Conservation (phyloP, 1,140 invertebrate genomes). For the Hyphantria cunea region DNA sequence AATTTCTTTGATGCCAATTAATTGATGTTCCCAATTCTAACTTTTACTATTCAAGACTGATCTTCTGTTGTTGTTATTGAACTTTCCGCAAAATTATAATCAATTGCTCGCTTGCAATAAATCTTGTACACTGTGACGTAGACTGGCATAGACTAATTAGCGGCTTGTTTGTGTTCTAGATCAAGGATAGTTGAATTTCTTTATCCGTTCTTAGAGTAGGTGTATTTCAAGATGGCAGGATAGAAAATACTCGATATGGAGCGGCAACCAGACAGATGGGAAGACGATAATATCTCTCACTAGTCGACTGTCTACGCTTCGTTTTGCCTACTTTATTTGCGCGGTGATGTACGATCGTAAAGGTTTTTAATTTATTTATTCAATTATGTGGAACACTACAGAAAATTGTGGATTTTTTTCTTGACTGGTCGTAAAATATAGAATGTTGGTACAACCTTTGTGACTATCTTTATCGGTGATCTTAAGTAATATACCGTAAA, state of each 20-base stretch:
- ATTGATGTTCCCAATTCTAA: conserved; percentile 44
- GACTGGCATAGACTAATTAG: conserved; percentile 55
- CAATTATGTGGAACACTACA: conserved; percentile 15
- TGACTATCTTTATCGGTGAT: neutral
- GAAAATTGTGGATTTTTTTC: conserved; percentile 17
- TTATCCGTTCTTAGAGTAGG: conserved; percentile 48
- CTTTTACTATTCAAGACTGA: conserved; percentile 38
- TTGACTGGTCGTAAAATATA: neutral
- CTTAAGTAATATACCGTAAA: conserved; percentile 1
- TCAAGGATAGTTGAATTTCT: conserved; percentile 51
- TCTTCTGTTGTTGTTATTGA: conserved; percentile 37
- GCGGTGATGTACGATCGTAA: conserved; percentile 22
- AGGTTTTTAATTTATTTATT: conserved; percentile 27
- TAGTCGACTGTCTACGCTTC: conserved; percentile 43
- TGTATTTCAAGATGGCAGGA: conserved; percentile 59
- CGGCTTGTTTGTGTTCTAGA: conserved; percentile 53
- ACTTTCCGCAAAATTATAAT: conserved; percentile 30
- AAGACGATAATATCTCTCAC: conserved; percentile 49
- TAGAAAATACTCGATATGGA: conserved; percentile 58
- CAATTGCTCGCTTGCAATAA: conserved; percentile 32
- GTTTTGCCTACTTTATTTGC: conserved; percentile 54
- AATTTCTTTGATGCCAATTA: conserved; percentile 43
- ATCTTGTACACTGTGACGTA: conserved; percentile 28
- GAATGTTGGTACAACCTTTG: neutral
- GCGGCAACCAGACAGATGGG: conserved; percentile 52